These are phyloP conservation scores for Volucella zonaria DNA, from an alignment of 2,888 invertebrate species.

Conservation along the genomic window DNA sequence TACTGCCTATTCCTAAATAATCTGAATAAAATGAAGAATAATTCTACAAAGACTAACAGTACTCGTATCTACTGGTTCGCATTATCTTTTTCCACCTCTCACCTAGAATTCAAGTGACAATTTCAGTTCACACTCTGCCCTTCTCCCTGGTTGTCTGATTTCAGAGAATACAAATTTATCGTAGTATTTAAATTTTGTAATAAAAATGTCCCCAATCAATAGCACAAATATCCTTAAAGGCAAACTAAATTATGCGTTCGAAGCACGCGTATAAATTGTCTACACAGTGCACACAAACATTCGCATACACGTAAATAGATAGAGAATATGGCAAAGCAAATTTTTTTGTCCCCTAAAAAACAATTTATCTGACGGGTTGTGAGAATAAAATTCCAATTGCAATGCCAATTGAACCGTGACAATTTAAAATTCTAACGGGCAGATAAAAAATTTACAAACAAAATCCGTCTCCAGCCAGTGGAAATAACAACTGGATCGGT, in stretches of 20 bases:
- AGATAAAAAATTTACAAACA: conserved; percentile 73
- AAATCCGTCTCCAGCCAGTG: conserved; percentile 7
- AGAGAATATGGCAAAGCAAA: not conserved
- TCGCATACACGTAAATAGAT: too few relatives aligned
- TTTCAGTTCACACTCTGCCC: too few relatives aligned
- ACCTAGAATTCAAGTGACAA: too few relatives aligned
- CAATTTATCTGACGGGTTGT: conserved; percentile 73
- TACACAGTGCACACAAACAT: not conserved
- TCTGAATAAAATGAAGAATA: too few relatives aligned
- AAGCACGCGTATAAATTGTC: conserved; percentile 19
- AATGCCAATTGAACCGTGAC: conserved; percentile 75
- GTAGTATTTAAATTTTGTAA: too few relatives aligned
- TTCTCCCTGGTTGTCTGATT: too few relatives aligned
- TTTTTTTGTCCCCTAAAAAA: conserved; percentile 51
- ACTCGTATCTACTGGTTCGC: too few relatives aligned
- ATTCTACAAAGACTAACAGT: too few relatives aligned
- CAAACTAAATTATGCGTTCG: conserved; percentile 10
- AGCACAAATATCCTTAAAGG: not conserved
- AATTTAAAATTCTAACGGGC: conserved; percentile 75
- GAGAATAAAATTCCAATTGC: conserved; percentile 75
- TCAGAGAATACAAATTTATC: too few relatives aligned
- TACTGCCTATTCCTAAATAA: too few relatives aligned
- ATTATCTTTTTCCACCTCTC: too few relatives aligned
- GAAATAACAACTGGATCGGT: conserved; percentile 4
- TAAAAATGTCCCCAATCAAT: too few relatives aligned